Evolutionary conservation across 2,888 invertebrate genomes (phyloP).

Genomic region (Vanessa cardui): DNA sequence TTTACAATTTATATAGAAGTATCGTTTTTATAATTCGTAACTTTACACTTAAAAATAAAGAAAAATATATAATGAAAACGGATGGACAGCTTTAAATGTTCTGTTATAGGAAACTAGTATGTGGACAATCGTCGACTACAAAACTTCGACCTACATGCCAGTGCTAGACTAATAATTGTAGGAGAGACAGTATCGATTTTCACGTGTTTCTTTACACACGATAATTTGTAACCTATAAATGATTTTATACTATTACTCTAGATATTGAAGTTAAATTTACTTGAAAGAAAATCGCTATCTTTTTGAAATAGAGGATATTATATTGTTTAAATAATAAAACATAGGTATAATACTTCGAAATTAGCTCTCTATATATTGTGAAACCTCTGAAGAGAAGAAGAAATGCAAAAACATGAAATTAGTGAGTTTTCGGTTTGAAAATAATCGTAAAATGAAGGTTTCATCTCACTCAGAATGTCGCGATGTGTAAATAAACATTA

Average conservation of each 20-base stretch:
- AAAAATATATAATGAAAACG: too few relatives aligned
- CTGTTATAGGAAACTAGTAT: neutral
- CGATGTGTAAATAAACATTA: too few relatives aligned
- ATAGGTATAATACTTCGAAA: neutral
- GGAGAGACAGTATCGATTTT: slow-evolving; percentile 38
- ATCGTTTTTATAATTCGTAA: too few relatives aligned
- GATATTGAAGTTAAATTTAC: neutral
- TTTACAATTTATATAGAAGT: too few relatives aligned
- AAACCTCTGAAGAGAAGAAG: too few relatives aligned
- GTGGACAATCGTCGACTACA: slow-evolving; percentile 22
- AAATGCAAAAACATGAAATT: too few relatives aligned
- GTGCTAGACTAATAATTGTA: slow-evolving; percentile 10
- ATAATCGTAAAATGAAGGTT: too few relatives aligned
- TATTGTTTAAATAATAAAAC: neutral
- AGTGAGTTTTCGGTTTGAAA: too few relatives aligned
- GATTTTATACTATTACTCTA: neutral
- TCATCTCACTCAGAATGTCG: too few relatives aligned
- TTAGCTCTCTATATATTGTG: neutral
- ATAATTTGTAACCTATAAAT: slow-evolving; percentile 21
- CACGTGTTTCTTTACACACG: slow-evolving; percentile 26
- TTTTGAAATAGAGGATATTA: too few relatives aligned
- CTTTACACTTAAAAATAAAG: too few relatives aligned
- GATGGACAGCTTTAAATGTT: neutral
- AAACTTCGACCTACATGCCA: slow-evolving; percentile 33
- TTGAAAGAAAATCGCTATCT: neutral